Base-by-base conservation (phyloP, 2,113 vertebrate species). In the Cololabis saira region DNA sequence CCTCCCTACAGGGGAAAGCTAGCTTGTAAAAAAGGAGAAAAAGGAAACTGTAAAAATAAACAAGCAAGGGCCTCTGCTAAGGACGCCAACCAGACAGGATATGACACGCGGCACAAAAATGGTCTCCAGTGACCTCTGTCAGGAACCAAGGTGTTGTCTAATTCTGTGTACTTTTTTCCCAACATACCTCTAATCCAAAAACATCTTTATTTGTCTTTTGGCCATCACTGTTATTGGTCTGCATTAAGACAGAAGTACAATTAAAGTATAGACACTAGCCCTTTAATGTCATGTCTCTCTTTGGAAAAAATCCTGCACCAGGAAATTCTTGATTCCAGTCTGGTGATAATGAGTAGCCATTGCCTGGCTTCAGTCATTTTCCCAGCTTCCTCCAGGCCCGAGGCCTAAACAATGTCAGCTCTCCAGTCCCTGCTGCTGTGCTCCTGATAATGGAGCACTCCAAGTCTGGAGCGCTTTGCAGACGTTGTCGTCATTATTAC, bases 1-100 rank as follows among this genome's bases (percentile, higher is more conserved):
- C 89, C 82, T 82, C 83, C 87, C 78, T 37, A 61, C 60, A 81
- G 61, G 83, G 90, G 82, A 91, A 92, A 93, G 81, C 84, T 80
- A 74, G 80, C 80, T 81, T 76, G 80, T 82, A 83, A 90, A 86
- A 74, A 87, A 51, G 55, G 56, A 84, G 82, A 89, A 85, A 92
- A 89, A 90, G 92, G 92, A 93, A 94, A 93, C 89, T 85, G 88
- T 93, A 93, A 93, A 94, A 94, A 93, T 94, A 93, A 93, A 93
- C 76, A 87, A 92, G 90, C 80, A 61, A 85, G 81, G 80, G 85
- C 82, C 90, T 91, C 82, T 74, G 76, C 76, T 44, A 81, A 82
- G 82, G 79, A 84, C 74, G 67, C 78, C 87, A 87, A 84, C 81
- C 78, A 90, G 92, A 92, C 92, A 92, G 92, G 92, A 94, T 92